Conservation (phyloP, 1,140 invertebrate genomes). For the Mycetomoellerius zeteki region DNA sequence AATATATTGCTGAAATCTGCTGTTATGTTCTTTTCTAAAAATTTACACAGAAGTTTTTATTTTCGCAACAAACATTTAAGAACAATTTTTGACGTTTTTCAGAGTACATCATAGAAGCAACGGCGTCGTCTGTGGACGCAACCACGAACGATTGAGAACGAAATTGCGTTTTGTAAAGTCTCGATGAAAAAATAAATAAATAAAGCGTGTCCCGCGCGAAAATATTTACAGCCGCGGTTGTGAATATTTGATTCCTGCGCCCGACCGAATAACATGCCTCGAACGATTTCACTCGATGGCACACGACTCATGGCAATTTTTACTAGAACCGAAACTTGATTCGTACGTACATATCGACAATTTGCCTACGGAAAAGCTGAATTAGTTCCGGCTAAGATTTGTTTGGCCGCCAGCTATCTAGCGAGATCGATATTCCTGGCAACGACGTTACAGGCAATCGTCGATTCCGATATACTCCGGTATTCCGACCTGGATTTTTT, state of each 20-base stretch:
- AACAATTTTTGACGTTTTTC: slow-evolving; percentile 14
- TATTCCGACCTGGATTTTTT: slow-evolving; percentile 27
- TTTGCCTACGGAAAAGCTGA: slow-evolving; percentile 10
- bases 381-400: slow-evolving; percentile 24
- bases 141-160: slow-evolving; percentile 21
- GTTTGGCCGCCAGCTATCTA: slow-evolving; percentile 26
- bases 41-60: background rate
- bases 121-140: background rate
- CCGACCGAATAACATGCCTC: slow-evolving; percentile 25
- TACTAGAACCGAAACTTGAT: slow-evolving; percentile 1
- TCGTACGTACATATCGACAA: slow-evolving; percentile 12
- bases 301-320: slow-evolving; percentile 16
- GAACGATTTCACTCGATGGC: slow-evolving; percentile 23
- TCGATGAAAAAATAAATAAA: slow-evolving; percentile 63
- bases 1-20: background rate
- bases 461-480: background rate
- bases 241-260: slow-evolving; percentile 38
- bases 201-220: slow-evolving; percentile 36
- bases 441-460: slow-evolving; percentile 13
- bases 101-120: background rate
- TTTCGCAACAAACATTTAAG: slow-evolving; percentile 39
- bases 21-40: background rate
- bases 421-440: slow-evolving; percentile 23
- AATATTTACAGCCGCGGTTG: slow-evolving; percentile 43
- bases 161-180: slow-evolving; percentile 60